Evolutionary conservation across 2,888 invertebrate species (phyloP).

Genomic region (Isotomurus palustris): DNA sequence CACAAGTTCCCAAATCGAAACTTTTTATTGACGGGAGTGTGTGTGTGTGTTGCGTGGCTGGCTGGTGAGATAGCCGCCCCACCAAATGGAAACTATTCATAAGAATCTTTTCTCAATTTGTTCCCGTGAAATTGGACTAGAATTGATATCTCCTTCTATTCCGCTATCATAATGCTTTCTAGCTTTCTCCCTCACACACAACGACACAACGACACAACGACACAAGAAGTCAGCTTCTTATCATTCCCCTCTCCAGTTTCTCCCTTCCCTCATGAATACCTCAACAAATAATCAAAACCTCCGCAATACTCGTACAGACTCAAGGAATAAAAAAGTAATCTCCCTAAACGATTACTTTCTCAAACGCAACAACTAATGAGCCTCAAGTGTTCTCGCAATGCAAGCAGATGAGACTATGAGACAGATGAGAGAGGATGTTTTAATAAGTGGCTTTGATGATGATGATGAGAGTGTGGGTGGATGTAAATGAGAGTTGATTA

Average conservation of each 20-base stretch:
- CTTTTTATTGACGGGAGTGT: not conserved
- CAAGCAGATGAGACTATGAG: not conserved
- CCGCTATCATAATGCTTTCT: not conserved
- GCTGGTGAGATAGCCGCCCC: constrained; percentile 22
- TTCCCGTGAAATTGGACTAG: constrained; percentile 38
- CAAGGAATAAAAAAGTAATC: too few species aligned
- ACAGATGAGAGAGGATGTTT: not conserved
- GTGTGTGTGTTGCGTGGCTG: too few species aligned
- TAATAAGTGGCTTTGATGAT: not conserved
- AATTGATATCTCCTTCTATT: constrained; percentile 37
- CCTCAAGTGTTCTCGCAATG: too few species aligned
- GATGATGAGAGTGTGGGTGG: not conserved
- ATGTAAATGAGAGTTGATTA: not conserved
- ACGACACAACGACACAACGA: not conserved
- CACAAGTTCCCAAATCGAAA: too few species aligned
- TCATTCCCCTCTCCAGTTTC: too few species aligned
- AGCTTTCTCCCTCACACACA: not conserved
- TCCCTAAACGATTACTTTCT: too few species aligned
- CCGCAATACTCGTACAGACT: too few species aligned
- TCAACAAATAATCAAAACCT: too few species aligned
- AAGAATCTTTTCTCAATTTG: constrained; percentile 23
- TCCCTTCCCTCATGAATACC: too few species aligned
- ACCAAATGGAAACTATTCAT: constrained; percentile 13
- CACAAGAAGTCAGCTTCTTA: too few species aligned
- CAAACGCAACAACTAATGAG: too few species aligned